Percentiles rank a stretch among this genome's conserved stretches.
phyloP scores from a whole-genome alignment of 2,113 vertebrate genomes.

The Antechinus flavipes region DNA sequence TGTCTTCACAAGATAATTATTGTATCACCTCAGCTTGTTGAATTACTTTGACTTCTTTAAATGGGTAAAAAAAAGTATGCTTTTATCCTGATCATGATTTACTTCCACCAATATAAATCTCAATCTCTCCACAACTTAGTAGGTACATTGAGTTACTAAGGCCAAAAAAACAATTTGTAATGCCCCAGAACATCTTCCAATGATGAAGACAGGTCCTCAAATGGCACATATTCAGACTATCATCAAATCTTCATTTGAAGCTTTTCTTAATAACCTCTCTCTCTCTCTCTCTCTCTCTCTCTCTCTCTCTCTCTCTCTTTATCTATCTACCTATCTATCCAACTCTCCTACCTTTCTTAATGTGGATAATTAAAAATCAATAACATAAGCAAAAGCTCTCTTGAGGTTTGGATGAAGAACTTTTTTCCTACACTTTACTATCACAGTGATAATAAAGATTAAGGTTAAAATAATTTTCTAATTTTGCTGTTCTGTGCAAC shows the following conservation, averaged over 20 bases:
- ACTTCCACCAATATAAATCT: background rate
- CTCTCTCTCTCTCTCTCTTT: too few relatives aligned
- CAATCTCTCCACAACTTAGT: background rate
- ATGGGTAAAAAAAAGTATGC: background rate
- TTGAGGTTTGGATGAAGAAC: conserved; percentile 22
- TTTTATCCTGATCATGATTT: background rate
- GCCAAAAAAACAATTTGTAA: background rate
- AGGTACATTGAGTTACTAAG: background rate
- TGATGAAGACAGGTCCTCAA: background rate
- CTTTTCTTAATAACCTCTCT: background rate
- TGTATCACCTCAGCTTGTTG: background rate
- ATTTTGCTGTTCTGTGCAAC: conserved; percentile 44
- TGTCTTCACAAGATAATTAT: background rate
- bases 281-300: too few relatives aligned
- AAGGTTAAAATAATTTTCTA: background rate
- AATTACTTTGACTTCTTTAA: background rate
- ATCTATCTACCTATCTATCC: too few relatives aligned
- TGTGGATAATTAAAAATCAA: conserved; percentile 26
- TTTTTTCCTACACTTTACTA: conserved; percentile 31
- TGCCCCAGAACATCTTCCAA: background rate
- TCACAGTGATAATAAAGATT: background rate
- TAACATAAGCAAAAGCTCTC: background rate
- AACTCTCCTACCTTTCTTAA: background rate
- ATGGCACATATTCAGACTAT: background rate
- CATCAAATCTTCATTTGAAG: background rate